phyloP scores from a whole-genome alignment of 1,140 invertebrate genomes.

The Cyclina sinensis region DNA sequence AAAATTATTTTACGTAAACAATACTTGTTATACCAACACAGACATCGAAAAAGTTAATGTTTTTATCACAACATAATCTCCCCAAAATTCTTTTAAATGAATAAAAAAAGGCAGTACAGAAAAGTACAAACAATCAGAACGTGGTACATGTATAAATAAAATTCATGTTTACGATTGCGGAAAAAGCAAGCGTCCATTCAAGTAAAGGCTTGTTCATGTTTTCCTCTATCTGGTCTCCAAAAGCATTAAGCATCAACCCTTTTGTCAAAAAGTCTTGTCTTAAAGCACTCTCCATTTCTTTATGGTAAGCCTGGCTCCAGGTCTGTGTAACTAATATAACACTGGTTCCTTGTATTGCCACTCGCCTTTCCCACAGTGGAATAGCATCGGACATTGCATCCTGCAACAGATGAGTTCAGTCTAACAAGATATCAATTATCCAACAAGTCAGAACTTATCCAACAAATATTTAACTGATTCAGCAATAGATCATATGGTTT shows the following conservation, averaged over 20 bases:
- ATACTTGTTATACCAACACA: too few species aligned
- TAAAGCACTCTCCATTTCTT: neutral
- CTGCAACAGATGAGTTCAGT: neutral
- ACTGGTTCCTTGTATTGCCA: neutral
- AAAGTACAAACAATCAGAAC: too few species aligned
- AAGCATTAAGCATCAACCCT: neutral
- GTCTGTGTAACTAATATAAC: neutral
- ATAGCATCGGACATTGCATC: neutral
- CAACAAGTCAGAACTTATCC: too few species aligned
- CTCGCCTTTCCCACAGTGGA: neutral
- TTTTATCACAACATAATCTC: too few species aligned
- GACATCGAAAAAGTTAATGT: too few species aligned
- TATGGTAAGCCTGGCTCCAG: slow-evolving; percentile 1
- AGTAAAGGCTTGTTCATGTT: slow-evolving; percentile 8
- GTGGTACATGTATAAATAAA: too few species aligned
- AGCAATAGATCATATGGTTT: too few species aligned
- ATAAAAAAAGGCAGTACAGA: too few species aligned
- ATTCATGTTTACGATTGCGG: neutral
- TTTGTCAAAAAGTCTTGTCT: neutral
- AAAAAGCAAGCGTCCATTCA: neutral
- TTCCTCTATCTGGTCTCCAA: neutral
- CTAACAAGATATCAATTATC: too few species aligned
- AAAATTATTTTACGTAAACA: too few species aligned
- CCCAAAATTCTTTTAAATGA: too few species aligned
- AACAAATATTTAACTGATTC: too few species aligned